Evolutionary conservation across 2,113 vertebrate species (phyloP), one percentile per base, ranked within the genome.

Genomic region (Callionymus lyra): DNA sequence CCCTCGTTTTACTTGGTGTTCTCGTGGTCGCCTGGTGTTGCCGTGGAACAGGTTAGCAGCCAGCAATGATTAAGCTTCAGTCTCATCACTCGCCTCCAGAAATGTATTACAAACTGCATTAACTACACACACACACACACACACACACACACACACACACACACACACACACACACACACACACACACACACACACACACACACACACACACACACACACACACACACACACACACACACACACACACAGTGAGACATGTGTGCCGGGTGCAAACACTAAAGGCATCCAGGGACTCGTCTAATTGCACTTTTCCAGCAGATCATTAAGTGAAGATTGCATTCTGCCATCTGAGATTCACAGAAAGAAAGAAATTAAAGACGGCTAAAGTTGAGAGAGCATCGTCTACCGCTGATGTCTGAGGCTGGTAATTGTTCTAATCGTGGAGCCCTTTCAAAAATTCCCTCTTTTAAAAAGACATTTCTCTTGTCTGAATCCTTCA

Each of bases 301-400:
- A 69, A 72, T 59, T 64, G 53, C 56, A 50, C 54, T 27, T 27
- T 41, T 44, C 55, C 42, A 50, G 44, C 44, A 59, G 39, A 70
- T 64, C 50, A 59, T 72, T 58, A 69, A 58, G 47, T 43, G 49
- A 53, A 64, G 44, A 67, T 53, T 69, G 51, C 50, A 50, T 63
- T 64, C 53, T 61, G 47, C 53, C 51, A 50, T 21, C 45, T 53
- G 47, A 53, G 43, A 56, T 50, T 53, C 38, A 63, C 45, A 66
- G 31, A 62, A 42, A 50, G 15, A 21, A 45, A 43, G 19, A 19
- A 47, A 51, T 52, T 44, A 13, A 34, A 42, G 4, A 44, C 37
- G 27, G n/a, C 21, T 27, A 27, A 14, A 32, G 38, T 40, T 16
- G n/a, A 34, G 34, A 41, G 34, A 37, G 11, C 18, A 16, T 31